Conservation (phyloP, 2,888 invertebrate genomes). For the Glyphotaelius pellucidus region DNA sequence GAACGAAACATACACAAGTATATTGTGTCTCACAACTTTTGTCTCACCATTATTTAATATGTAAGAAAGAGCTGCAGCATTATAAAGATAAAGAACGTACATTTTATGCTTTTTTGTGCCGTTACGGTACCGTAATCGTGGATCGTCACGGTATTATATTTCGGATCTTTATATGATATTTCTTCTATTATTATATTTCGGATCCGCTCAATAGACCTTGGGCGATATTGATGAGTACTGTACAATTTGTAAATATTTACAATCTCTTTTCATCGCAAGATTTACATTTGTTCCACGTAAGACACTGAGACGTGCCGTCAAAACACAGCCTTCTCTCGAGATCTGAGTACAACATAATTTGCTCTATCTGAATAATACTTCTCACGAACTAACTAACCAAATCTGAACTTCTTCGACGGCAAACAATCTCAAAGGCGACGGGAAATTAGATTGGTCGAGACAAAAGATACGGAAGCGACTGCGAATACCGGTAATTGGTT, state of each 20-base stretch:
- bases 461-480: neutral
- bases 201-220: neutral
- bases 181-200: neutral
- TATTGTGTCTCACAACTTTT: too few species aligned
- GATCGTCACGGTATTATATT: too few species aligned
- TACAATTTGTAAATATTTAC: neutral
- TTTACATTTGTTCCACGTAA: neutral
- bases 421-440: neutral
- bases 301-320: neutral
- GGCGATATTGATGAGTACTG: neutral
- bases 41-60: too few species aligned
- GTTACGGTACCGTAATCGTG: too few species aligned
- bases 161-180: too few species aligned
- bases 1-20: too few species aligned
- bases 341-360: neutral
- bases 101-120: too few species aligned
- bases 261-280: neutral
- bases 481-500: neutral
- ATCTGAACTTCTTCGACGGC: neutral
- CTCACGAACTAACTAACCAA: neutral
- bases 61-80: too few species aligned
- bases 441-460: neutral
- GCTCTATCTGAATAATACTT: neutral
- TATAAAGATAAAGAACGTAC: too few species aligned
- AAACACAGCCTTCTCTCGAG: neutral